Percentiles rank a stretch among this genome's conserved stretches.
phyloP scores from a whole-genome alignment of 1,140 invertebrate species.

The Paraescarpia echinospica region DNA sequence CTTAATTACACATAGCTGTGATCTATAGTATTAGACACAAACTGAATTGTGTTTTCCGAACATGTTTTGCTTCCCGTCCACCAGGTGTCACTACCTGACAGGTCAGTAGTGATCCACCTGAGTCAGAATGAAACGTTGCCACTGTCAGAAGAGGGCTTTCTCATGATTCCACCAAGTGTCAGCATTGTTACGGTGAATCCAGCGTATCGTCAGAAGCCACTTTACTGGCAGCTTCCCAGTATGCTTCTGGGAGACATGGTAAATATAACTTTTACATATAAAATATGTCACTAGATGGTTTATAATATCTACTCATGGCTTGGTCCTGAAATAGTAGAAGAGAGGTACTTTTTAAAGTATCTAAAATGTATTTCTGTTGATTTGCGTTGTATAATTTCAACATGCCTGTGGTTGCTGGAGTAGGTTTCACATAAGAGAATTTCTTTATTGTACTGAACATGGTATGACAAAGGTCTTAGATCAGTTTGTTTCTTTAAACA shows the following conservation, averaged over 20 bases:
- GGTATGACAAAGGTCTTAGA: no score
- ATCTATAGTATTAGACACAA: not conserved
- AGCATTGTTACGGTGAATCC: conserved; percentile 71
- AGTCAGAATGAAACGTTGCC: conserved; percentile 48
- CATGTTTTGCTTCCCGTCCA: not conserved
- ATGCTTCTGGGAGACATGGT: conserved; percentile 85
- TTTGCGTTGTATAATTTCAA: no score
- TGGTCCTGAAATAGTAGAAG: no score
- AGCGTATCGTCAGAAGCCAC: conserved; percentile 69
- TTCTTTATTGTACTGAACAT: no score
- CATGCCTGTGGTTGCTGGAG: no score
- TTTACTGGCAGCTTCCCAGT: conserved; percentile 84
- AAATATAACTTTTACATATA: conserved; percentile 26
- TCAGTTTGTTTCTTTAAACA: no score
- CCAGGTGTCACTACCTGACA: not conserved
- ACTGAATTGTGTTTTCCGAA: not conserved
- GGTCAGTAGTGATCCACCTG: conserved; percentile 25
- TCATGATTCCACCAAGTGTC: conserved; percentile 69
- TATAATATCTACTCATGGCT: not conserved
- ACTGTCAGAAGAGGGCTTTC: conserved; percentile 65
- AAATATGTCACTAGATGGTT: not conserved
- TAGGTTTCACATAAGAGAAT: no score
- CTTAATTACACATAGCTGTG: no score
- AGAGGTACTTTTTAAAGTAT: no score
- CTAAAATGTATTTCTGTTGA: no score